Evolutionary conservation across 2,888 invertebrate species (phyloP).

Genomic region (Amitus sp.): DNA sequence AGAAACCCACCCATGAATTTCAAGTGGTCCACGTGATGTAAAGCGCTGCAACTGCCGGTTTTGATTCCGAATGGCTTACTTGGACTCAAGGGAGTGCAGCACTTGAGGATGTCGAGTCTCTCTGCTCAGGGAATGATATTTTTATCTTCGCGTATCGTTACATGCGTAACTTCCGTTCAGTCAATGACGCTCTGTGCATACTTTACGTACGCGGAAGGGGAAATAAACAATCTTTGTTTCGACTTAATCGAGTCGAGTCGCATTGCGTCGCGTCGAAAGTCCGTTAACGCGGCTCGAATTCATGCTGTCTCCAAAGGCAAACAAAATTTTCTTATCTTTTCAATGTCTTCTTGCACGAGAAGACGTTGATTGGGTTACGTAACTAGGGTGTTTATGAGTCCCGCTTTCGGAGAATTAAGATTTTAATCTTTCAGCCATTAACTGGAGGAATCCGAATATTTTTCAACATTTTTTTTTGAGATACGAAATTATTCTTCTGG

Average conservation of each 20-base stretch:
- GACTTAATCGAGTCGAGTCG: no score
- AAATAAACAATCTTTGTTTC: conserved; percentile 6
- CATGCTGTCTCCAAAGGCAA: no score
- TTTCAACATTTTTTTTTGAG: not conserved
- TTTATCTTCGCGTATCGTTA: conserved; percentile 8
- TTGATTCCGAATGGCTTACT: not conserved
- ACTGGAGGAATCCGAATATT: not conserved
- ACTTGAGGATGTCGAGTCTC: conserved; percentile 2
- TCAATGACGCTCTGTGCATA: not conserved
- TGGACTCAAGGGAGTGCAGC: not conserved
- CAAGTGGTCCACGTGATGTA: conserved; percentile 56
- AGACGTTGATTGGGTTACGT: not conserved
- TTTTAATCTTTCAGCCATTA: not conserved
- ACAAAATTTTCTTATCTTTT: no score
- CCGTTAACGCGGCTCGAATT: no score
- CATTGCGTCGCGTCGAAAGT: no score
- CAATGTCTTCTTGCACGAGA: no score
- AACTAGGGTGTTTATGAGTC: not conserved
- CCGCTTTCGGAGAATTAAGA: not conserved
- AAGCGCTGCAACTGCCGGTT: not conserved
- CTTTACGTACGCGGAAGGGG: not conserved
- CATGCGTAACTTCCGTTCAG: conserved; percentile 4
- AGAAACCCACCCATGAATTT: conserved; percentile 52
- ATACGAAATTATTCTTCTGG: no score
- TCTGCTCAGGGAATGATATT: conserved; percentile 5